A percentile compares a stretch with the other conserved stretches of the same genome.
Conservation (phyloP, 2,113 vertebrate genomes). For the Zapus hudsonius region DNA sequence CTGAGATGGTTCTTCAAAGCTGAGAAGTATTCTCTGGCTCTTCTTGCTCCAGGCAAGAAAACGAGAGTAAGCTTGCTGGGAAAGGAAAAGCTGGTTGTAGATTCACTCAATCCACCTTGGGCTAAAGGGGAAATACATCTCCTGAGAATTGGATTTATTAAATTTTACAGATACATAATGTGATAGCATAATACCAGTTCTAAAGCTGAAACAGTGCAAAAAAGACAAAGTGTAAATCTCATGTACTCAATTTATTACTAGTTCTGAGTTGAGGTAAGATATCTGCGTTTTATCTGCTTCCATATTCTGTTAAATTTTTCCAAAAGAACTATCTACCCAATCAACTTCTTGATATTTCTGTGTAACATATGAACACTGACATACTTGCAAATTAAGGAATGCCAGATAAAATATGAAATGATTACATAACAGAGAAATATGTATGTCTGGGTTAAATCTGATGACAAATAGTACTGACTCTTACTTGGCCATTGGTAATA, state of each 20-base stretch:
- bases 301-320: conserved; percentile 12
- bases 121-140: background rate
- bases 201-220: background rate
- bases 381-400: background rate
- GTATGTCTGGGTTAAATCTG: background rate
- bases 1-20: background rate
- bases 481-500: background rate
- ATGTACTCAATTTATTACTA: background rate
- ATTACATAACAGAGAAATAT: background rate
- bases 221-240: background rate
- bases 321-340: background rate
- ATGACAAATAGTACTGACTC: background rate
- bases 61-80: background rate
- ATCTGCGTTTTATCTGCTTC: background rate
- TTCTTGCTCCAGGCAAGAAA: conserved; percentile 6
- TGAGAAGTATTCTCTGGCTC: background rate
- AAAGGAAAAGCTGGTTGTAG: background rate
- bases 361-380: background rate
- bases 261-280: background rate
- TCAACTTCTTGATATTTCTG: background rate
- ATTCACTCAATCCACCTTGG: background rate
- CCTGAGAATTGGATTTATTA: background rate
- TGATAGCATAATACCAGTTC: background rate
- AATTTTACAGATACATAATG: background rate
- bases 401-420: background rate